phyloP scores from a whole-genome alignment of 2,888 invertebrate species.

The Phaedon cochleariae region DNA sequence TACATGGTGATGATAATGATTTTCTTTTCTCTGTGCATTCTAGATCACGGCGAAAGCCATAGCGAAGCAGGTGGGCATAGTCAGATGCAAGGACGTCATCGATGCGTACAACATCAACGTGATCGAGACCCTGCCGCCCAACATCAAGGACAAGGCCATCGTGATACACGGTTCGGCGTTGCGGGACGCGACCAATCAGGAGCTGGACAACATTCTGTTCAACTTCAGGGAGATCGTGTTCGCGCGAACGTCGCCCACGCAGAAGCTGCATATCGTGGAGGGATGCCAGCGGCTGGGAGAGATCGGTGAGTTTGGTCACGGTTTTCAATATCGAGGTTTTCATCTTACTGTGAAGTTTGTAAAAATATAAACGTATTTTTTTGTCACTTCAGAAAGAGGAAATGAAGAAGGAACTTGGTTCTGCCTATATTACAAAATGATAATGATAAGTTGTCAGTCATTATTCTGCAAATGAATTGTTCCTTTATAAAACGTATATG shows the following conservation, averaged over 20 bases:
- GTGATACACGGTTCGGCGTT: constrained; percentile 66
- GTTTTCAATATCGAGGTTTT: too few relatives aligned
- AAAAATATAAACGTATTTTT: too few relatives aligned
- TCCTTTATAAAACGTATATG: too few relatives aligned
- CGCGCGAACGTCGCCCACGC: constrained; percentile 67
- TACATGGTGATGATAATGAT: too few relatives aligned
- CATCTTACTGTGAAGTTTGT: too few relatives aligned
- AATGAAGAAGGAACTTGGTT: too few relatives aligned
- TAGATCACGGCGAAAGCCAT: constrained; percentile 78
- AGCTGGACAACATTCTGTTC: constrained; percentile 66
- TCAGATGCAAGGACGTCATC: constrained; percentile 62
- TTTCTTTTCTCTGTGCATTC: constrained; percentile 15
- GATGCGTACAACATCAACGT: constrained; percentile 53
- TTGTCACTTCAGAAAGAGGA: too few relatives aligned
- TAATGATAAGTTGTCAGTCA: too few relatives aligned
- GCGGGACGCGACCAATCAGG: constrained; percentile 60
- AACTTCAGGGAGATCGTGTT: constrained; percentile 72
- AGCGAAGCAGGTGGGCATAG: constrained; percentile 78
- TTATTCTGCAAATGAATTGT: too few relatives aligned
- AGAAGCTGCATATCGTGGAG: constrained; percentile 74
- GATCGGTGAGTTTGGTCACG: constrained; percentile 73
- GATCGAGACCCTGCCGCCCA: constrained; percentile 52
- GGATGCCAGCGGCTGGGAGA: constrained; percentile 81
- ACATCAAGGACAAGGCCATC: constrained; percentile 62
- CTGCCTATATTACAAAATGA: too few relatives aligned